Evolutionary conservation across 2,113 vertebrate species (phyloP).

Genomic region (Erythrocebus patas): DNA sequence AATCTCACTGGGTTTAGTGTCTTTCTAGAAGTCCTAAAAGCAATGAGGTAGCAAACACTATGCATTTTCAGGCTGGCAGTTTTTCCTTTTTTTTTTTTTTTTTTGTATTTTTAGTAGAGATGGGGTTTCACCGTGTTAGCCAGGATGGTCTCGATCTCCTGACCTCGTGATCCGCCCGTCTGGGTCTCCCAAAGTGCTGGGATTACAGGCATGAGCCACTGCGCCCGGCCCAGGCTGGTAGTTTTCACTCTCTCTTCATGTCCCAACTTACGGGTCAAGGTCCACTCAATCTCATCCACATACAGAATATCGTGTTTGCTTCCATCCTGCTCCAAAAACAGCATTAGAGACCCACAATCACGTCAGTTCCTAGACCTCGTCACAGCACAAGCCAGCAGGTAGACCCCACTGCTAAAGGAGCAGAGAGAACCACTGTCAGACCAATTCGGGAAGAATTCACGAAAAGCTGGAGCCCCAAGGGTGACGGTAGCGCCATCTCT

Average conservation of each 20-base stretch:
- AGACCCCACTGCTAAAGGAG: background rate
- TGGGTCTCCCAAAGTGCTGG: too few relatives aligned
- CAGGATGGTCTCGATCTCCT: too few relatives aligned
- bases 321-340: slow-evolving; percentile 5
- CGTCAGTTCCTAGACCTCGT: background rate
- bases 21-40: slow-evolving; percentile 5
- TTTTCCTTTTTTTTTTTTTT: background rate
- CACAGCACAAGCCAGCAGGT: background rate
- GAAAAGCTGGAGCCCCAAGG: background rate
- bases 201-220: too few relatives aligned
- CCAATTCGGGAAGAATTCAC: slow-evolving; percentile 18
- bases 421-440: background rate
- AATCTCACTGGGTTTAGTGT: background rate
- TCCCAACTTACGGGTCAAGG: background rate
- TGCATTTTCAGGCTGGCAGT: background rate
- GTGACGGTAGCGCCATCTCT: background rate
- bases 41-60: background rate
- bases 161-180: too few relatives aligned
- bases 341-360: background rate
- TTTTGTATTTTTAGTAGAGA: too few relatives aligned
- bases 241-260: background rate
- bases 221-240: background rate
- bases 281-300: background rate
- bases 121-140: too few relatives aligned
- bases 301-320: background rate